Conservation (phyloP, 2,113 vertebrate species). For the Excalfactoria chinensis region DNA sequence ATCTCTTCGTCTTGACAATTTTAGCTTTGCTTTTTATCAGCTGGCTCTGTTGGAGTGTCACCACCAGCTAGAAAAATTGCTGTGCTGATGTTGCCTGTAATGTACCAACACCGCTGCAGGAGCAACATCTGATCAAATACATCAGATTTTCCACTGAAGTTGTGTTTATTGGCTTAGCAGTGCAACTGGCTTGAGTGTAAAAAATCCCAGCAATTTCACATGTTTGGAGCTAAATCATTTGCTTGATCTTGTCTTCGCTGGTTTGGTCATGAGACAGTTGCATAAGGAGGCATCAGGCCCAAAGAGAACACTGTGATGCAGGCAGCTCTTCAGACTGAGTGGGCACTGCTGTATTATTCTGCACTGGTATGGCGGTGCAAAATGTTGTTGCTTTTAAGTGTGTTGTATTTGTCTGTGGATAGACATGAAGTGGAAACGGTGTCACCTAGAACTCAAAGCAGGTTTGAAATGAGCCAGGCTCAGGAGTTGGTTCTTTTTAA, state of each 20-base stretch:
- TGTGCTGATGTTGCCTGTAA: background rate
- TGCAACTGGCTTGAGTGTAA: slow-evolving; percentile 9
- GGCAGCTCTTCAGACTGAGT: background rate
- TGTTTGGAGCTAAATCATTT: background rate
- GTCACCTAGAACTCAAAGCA: background rate
- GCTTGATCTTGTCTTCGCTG: background rate
- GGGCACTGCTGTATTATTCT: background rate
- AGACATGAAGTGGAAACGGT: background rate
- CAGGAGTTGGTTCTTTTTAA: background rate
- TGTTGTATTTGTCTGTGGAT: background rate
- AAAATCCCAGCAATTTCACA: background rate
- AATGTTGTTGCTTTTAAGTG: background rate
- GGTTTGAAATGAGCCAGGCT: background rate
- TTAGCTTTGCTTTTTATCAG: background rate
- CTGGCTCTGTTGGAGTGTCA: background rate
- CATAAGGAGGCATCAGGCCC: background rate
- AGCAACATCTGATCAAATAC: background rate
- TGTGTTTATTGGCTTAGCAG: slow-evolving; percentile 22
- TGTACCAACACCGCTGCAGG: background rate
- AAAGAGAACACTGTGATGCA: background rate
- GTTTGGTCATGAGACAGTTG: slow-evolving; percentile 25
- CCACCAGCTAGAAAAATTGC: background rate
- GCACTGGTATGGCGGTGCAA: background rate
- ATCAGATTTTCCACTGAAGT: slow-evolving; percentile 10
- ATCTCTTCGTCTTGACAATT: background rate